Percentiles rank a stretch among this genome's conserved stretches.
Conservation (phyloP, 2,888 invertebrate genomes). For the Galerucella nymphaeae region DNA sequence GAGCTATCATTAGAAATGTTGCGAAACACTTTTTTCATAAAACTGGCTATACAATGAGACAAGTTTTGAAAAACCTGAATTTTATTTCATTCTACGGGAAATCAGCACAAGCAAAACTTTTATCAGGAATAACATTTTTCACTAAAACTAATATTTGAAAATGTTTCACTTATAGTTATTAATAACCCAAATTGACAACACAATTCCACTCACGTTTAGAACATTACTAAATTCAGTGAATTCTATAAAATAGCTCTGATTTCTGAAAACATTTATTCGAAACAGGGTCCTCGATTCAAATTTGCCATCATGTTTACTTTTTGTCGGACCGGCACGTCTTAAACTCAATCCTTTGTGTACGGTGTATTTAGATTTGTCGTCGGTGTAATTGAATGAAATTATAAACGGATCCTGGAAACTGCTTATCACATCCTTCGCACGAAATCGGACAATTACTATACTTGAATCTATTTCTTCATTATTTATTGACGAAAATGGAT, state of each 20-base stretch:
- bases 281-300: slow-evolving; percentile 44
- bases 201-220: slow-evolving; percentile 41
- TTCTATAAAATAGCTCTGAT: slow-evolving; percentile 42
- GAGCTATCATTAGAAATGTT: too few species aligned
- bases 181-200: background rate
- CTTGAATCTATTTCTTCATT: slow-evolving; percentile 19
- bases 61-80: too few species aligned
- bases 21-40: too few species aligned
- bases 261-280: slow-evolving; percentile 43
- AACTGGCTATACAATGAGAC: too few species aligned
- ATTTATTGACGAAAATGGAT: slow-evolving; percentile 45
- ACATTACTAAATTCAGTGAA: slow-evolving; percentile 40
- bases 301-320: slow-evolving; percentile 31
- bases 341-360: slow-evolving; percentile 36
- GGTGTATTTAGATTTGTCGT: slow-evolving; percentile 3
- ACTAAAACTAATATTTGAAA: too few species aligned
- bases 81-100: too few species aligned
- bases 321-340: slow-evolving; percentile 3
- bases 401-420: slow-evolving; percentile 37
- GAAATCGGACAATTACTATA: slow-evolving; percentile 31
- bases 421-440: background rate
- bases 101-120: too few species aligned
- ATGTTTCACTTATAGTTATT: too few species aligned
- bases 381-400: slow-evolving; percentile 31
- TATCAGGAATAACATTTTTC: too few species aligned